Base-by-base conservation (phyloP, 64 coral and sea anemone species). In the Acropora yongei region DNA sequence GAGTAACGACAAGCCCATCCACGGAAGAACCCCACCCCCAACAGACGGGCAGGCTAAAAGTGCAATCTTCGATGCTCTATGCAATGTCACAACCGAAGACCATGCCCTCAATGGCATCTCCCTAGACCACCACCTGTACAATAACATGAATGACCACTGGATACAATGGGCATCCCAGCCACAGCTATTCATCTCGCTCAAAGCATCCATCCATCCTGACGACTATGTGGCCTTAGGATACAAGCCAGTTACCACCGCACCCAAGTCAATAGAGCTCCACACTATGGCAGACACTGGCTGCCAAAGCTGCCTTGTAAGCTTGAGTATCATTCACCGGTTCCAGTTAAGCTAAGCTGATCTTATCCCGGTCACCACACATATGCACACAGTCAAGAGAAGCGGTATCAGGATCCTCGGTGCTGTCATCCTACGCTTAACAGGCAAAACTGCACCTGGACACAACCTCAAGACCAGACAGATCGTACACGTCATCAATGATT, bases 321-420 rank as follows among this genome's bases (percentile, higher is more conserved):
- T 86, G 47, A 92, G 45, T 0, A 45, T 92, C 6, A 46, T 92
- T 5, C 75, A 55, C 17, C 83, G 11, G 72, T 49, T 92, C 44
- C 68, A 50, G 13, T 46, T 92, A 20, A 1, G 40, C 43, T 19
- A 78, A 41, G 50, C 6, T 1, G 55, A 89, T 10, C 49, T 92
- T 50, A 85, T 92, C 69, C 80, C 81, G 0, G 75, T 93, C 44
- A 80, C 82, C 12, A 60, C 73, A 10, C 86, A 45, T 12, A 94
- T 93, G 86, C 92, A 89, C 50, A 78, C 86, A 1, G 78, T 68
- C 43, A 93, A 83, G 86, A 89, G 83, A 18, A 82, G 48, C 41
- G 78, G 92, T 65, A 93, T 89, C 76, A 75, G 83, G 60, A 83
- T 89, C 77, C 92, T 93, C 2, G 92, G 86, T 9, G 78, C 86